Base-by-base conservation (phyloP, 92 coral and sea anemone genomes). In the Zoanthus sansibaricus region DNA sequence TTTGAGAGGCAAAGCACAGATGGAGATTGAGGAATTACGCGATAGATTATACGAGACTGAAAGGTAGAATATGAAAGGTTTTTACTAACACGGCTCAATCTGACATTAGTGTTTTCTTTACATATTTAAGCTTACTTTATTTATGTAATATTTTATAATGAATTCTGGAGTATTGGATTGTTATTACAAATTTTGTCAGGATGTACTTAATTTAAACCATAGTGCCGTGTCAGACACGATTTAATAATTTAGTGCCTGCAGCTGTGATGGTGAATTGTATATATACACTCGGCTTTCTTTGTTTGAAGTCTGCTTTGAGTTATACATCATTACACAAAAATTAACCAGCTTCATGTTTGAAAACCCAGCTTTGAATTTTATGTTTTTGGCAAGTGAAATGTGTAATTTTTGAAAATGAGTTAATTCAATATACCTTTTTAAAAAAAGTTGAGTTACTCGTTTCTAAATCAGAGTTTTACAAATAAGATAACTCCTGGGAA, bases 1-100 rank as follows among this genome's bases (percentile, higher is more conserved):
- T 7, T 73, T 97, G 78, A 95, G 94, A 78, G 99, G 95, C 86
- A 95, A 97, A 78, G 99, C 99, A 12, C 98, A 95, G 87, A 91
- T 83, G 17, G 95, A 97, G 89, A 97, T 97, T 14, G 97, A 90
- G 42, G 99, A 97, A 76, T 77, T 97, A 84, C 94, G 96, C 30
- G 98, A 93, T 6, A 62, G 98, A 58, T 87, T 97, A 44, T 98
- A 97, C 71, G 98, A 88, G 75, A 95, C 99, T 3, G 99, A 97
- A 58, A 95, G 99, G 99, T 97, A 21, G 71, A 17, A 18, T 21
- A 68, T 15, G 70, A 48, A 18, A 11, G 51, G 52, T 31, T 52
- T 83, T 18, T 37, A 4, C 44, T 32, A 12, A 73, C 56, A 62
- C 18, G 2, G 25, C 16, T 62, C 69, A 62, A 16, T 6, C 25